Percentiles rank a stretch among this genome's conserved stretches.
phyloP scores from a whole-genome alignment of 2,888 invertebrate species.

The Eustalomyia histrio region DNA sequence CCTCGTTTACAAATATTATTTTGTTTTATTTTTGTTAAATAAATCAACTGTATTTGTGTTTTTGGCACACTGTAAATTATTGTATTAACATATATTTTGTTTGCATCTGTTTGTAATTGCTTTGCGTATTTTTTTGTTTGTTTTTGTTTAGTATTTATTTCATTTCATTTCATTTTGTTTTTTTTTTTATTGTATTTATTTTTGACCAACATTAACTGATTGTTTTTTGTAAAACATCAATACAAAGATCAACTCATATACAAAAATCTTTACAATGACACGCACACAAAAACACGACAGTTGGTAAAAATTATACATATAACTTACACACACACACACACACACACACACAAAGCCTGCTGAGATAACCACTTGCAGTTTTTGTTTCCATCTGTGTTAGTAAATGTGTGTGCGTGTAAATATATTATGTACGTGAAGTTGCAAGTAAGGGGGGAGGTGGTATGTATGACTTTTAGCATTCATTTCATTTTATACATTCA shows the following conservation, averaged over 20 bases:
- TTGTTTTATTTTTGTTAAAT: no score
- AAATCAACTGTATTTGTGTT: neutral
- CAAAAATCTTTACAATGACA: conserved; percentile 3
- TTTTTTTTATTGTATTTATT: no score
- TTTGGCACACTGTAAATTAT: neutral
- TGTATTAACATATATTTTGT: conserved; percentile 8
- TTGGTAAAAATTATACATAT: conserved; percentile 35
- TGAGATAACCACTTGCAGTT: conserved; percentile 29
- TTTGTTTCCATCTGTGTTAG: conserved; percentile 5
- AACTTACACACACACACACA: conserved; percentile 22
- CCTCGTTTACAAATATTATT: no score
- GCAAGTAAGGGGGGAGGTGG: neutral
- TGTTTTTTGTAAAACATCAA: conserved; percentile 3
- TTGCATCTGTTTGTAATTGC: conserved; percentile 27
- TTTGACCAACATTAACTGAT: conserved; percentile 4
- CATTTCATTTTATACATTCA: conserved; percentile 26
- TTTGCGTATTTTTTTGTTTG: neutral
- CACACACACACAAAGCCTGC: conserved; percentile 5
- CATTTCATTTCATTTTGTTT: neutral
- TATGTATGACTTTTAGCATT: conserved; percentile 31
- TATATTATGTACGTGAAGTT: neutral
- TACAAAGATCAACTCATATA: conserved; percentile 22
- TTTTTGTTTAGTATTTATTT: conserved; percentile 3
- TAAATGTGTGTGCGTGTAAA: neutral
- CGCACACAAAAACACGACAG: conserved; percentile 37